Conservation (phyloP, 2,888 invertebrate genomes). For the Drosophila colorata region DNA sequence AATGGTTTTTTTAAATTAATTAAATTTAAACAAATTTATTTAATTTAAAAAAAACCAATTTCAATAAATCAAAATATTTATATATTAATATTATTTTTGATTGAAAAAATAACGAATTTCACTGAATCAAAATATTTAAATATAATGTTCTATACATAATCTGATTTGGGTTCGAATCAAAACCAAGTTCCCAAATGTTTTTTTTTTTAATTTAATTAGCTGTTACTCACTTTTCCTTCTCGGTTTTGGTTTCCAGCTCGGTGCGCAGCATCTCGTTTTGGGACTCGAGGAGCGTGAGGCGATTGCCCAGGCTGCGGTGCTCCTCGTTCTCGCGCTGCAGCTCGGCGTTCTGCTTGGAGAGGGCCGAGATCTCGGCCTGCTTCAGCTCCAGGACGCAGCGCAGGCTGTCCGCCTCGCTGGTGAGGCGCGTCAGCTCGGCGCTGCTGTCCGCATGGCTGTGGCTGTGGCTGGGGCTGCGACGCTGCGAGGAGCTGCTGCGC, state of each 20-base stretch:
- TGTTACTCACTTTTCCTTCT: slow-evolving; percentile 87
- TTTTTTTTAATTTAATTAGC: too few relatives aligned
- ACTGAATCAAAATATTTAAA: too few relatives aligned
- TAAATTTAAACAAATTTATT: too few relatives aligned
- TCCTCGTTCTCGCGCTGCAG: slow-evolving; percentile 91
- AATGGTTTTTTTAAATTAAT: too few relatives aligned
- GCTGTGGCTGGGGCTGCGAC: slow-evolving; percentile 56
- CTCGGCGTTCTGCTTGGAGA: slow-evolving; percentile 90
- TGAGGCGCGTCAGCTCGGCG: slow-evolving; percentile 85
- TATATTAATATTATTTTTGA: too few relatives aligned
- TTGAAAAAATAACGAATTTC: too few relatives aligned
- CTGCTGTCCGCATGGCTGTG: slow-evolving; percentile 41
- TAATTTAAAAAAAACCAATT: too few relatives aligned
- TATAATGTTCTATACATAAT: too few relatives aligned
- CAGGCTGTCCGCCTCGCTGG: slow-evolving; percentile 92
- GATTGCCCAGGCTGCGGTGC: slow-evolving; percentile 90
- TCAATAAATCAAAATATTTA: too few relatives aligned
- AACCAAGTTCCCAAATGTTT: too few relatives aligned
- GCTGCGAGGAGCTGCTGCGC: slow-evolving; percentile 61
- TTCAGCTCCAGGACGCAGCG: slow-evolving; percentile 95
- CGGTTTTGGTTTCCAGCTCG: slow-evolving; percentile 88
- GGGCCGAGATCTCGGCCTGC: slow-evolving; percentile 92
- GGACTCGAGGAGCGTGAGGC: slow-evolving; percentile 91
- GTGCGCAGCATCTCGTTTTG: slow-evolving; percentile 93
- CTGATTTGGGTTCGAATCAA: too few relatives aligned